These are phyloP conservation scores for Ploceus nigricollis DNA, from an alignment of 2,113 vertebrate genomes.

Conservation along the genomic window DNA sequence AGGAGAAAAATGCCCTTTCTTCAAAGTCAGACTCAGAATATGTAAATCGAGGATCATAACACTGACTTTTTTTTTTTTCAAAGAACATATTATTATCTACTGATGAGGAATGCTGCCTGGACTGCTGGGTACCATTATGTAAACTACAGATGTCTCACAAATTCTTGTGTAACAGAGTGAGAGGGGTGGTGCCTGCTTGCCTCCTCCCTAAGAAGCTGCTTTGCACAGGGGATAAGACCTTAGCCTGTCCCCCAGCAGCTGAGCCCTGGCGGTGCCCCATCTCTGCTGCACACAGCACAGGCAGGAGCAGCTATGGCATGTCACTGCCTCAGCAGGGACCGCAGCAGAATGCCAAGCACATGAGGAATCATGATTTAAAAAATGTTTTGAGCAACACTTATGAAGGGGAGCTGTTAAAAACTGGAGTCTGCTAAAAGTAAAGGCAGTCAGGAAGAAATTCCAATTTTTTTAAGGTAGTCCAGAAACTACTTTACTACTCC, in stretches of 20 bases:
- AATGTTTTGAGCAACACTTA: not conserved
- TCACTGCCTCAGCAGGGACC: not conserved
- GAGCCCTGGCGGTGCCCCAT: fast-evolving
- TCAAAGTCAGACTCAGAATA: not conserved
- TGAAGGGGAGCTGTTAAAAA: not conserved
- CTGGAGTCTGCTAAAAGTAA: not conserved
- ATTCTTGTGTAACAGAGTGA: not conserved
- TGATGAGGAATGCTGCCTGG: not conserved
- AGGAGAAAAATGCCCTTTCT: not conserved
- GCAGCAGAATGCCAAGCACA: not conserved
- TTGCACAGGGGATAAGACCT: not conserved
- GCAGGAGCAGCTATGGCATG: fast-evolving
- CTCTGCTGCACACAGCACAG: not conserved
- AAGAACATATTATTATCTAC: not conserved
- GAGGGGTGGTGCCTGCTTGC: not conserved
- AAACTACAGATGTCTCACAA: not conserved
- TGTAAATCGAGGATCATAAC: not conserved
- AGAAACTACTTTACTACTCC: not conserved
- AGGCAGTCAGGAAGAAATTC: not conserved
- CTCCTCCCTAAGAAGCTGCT: not conserved
- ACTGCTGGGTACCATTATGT: not conserved
- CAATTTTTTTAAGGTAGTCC: not conserved
- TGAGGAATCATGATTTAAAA: not conserved
- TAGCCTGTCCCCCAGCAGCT: not conserved
- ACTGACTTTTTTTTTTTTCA: not conserved